Evolutionary conservation across 2,113 vertebrate species (phyloP).

Genomic region (Myodes glareolus): DNA sequence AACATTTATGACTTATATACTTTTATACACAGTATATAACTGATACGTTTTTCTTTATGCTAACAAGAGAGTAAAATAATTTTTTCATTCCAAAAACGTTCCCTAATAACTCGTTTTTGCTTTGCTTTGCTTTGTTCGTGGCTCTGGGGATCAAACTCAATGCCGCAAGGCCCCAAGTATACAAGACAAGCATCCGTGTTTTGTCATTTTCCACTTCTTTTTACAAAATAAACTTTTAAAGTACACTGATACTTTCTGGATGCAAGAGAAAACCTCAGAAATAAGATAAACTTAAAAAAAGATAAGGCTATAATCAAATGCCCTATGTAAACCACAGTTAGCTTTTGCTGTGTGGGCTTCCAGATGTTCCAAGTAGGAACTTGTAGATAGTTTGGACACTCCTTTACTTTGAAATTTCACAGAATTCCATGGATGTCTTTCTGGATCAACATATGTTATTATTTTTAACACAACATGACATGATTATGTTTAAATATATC

Average conservation of each 20-base stretch:
- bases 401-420: constrained; percentile 17
- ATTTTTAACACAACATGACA: constrained; percentile 40
- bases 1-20: neutral
- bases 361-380: constrained; percentile 42
- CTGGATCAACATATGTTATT: constrained; percentile 3
- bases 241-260: constrained; percentile 34
- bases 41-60: neutral
- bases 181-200: neutral
- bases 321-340: neutral
- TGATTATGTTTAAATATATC: constrained; percentile 5
- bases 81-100: constrained; percentile 42
- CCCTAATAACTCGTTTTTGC: neutral
- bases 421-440: neutral
- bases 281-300: neutral
- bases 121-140: neutral
- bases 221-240: constrained; percentile 48
- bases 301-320: neutral
- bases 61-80: neutral
- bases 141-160: neutral
- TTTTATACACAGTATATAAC: constrained; percentile 22
- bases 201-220: neutral
- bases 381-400: neutral
- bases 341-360: neutral
- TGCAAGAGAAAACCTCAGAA: neutral
- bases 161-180: too few species aligned